Conservation (phyloP, 2,113 vertebrate species). For the Oreocharis arfaki region DNA sequence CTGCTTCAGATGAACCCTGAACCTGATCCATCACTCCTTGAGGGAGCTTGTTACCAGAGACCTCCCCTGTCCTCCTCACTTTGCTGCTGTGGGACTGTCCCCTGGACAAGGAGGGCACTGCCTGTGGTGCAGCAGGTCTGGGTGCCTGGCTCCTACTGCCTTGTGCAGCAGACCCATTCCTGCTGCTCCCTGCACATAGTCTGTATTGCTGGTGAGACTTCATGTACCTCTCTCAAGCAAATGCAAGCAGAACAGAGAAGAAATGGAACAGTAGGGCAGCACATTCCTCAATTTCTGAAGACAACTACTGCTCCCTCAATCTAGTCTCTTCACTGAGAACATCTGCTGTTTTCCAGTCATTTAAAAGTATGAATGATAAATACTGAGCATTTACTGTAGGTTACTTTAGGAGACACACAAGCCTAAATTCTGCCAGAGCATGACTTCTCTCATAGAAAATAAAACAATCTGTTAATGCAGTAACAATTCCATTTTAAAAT, state of each 20-base stretch:
- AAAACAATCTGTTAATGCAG: neutral
- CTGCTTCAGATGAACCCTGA: neutral
- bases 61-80: neutral
- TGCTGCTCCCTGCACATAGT: neutral
- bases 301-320: neutral
- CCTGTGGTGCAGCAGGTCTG: neutral
- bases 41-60: neutral
- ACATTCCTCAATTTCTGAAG: neutral
- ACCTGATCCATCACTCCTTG: neutral
- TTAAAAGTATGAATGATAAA: neutral
- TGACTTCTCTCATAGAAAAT: neutral
- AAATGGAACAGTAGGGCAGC: neutral
- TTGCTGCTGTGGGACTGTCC: neutral
- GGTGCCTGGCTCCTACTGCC: neutral
- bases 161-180: neutral
- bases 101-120: neutral
- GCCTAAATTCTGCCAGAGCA: neutral
- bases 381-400: neutral
- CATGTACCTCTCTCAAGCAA: neutral
- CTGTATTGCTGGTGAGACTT: neutral
- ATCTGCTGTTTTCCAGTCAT: neutral
- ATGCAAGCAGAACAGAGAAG: neutral
- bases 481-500: neutral
- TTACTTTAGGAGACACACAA: neutral
- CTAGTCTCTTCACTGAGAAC: neutral